Evolutionary conservation across 2,888 invertebrate genomes (phyloP).

Genomic region (Agonopterix heracliana): DNA sequence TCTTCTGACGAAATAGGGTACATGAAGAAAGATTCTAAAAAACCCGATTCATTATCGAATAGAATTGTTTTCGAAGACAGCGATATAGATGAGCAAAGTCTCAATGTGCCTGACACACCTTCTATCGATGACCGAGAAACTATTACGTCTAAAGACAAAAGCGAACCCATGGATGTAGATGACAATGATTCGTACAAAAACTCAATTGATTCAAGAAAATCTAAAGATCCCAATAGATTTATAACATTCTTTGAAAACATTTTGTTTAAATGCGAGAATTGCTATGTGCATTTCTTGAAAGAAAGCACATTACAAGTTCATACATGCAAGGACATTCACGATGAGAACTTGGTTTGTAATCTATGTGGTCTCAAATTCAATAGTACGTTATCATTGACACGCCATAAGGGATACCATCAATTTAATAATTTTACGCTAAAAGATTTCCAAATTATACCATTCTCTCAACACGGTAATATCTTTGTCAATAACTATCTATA

Average conservation of each 20-base stretch:
- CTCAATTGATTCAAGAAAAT: too few relatives aligned
- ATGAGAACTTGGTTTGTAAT: constrained; percentile 4
- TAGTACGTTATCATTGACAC: background rate
- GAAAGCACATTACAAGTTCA: background rate
- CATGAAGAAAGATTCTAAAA: too few relatives aligned
- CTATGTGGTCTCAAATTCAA: constrained; percentile 14
- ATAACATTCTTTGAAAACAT: too few relatives aligned
- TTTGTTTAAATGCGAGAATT: background rate
- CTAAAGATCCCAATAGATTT: background rate
- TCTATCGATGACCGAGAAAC: background rate
- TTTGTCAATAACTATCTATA: background rate
- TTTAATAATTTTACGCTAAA: background rate
- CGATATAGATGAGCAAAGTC: background rate
- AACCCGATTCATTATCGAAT: too few relatives aligned
- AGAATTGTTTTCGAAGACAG: too few relatives aligned
- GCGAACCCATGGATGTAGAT: background rate
- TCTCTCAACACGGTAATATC: too few relatives aligned
- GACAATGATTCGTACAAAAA: background rate
- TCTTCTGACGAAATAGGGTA: too few relatives aligned
- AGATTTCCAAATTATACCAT: background rate
- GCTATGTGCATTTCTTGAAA: background rate
- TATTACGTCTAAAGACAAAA: too few relatives aligned
- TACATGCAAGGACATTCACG: background rate
- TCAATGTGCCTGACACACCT: background rate
- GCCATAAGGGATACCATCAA: constrained; percentile 13